Conservation (phyloP, 2,113 vertebrate species). For the Pheucticus melanocephalus region DNA sequence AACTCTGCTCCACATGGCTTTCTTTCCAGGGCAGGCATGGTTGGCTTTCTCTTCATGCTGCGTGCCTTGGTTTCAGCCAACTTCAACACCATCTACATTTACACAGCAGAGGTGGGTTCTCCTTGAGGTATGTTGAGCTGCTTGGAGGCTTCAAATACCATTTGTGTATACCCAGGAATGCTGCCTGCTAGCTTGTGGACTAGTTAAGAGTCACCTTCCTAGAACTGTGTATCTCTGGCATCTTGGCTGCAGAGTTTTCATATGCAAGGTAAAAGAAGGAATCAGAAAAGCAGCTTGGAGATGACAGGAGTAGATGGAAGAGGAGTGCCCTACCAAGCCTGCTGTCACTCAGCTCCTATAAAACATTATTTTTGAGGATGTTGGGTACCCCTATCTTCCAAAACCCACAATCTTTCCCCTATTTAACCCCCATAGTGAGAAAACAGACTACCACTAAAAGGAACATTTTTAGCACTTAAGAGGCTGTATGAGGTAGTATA, state of each 20-base stretch:
- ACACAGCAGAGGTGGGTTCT: constrained; percentile 90
- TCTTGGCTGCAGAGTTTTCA: background rate
- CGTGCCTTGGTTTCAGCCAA: constrained; percentile 90
- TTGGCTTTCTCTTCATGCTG: constrained; percentile 86
- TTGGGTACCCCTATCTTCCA: background rate
- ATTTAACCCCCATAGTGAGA: background rate
- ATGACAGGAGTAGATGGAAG: background rate
- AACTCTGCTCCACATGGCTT: background rate
- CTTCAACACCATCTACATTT: constrained; percentile 95
- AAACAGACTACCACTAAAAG: background rate
- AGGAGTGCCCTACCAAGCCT: background rate
- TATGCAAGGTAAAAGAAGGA: background rate
- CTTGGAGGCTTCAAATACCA: background rate
- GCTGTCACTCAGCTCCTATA: background rate
- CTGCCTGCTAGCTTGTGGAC: background rate
- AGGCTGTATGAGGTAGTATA: background rate
- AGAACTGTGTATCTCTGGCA: background rate
- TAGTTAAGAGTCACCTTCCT: background rate
- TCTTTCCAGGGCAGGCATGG: constrained; percentile 77
- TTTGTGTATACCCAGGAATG: background rate
- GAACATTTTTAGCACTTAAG: background rate
- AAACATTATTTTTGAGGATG: rapidly evolving
- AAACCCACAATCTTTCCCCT: background rate
- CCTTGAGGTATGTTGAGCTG: background rate
- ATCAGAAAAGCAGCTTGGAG: background rate